These are phyloP conservation scores for Leptinotarsa peninsularis DNA, from an alignment of 2,888 invertebrate genomes.

Conservation along the genomic window DNA sequence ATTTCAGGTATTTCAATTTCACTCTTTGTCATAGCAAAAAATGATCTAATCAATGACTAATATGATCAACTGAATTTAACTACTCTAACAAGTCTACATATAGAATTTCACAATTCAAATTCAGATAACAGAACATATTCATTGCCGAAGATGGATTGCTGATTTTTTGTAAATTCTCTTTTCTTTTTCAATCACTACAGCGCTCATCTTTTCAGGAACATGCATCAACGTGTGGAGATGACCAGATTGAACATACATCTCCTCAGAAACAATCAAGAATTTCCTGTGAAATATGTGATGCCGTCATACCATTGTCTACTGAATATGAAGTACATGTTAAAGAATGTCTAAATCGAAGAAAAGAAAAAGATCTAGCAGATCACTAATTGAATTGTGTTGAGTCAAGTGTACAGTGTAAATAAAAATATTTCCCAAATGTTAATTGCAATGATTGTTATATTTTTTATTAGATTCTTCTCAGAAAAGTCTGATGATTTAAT, in stretches of 20 bases:
- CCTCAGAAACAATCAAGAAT: conserved; percentile 31
- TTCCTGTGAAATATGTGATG: conserved; percentile 44
- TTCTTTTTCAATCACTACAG: neutral
- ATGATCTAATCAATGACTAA: too few relatives aligned
- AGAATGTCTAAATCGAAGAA: conserved; percentile 31
- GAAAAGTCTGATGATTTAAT: too few relatives aligned
- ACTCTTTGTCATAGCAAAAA: too few relatives aligned
- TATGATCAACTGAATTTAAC: too few relatives aligned
- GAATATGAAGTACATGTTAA: conserved; percentile 44
- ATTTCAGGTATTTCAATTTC: too few relatives aligned
- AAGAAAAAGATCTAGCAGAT: conserved; percentile 5
- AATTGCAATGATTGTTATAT: neutral
- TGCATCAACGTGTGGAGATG: conserved; percentile 46
- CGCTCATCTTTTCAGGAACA: conserved; percentile 41
- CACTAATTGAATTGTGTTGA: too few relatives aligned
- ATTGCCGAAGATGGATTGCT: too few relatives aligned
- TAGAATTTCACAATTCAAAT: too few relatives aligned
- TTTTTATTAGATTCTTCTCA: too few relatives aligned
- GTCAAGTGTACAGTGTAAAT: conserved; percentile 11
- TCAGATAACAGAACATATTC: too few relatives aligned
- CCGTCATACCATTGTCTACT: conserved; percentile 36
- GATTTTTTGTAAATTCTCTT: neutral
- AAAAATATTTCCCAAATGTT: conserved; percentile 7
- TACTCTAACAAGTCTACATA: too few relatives aligned
- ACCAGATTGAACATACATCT: conserved; percentile 32